These are phyloP conservation scores for Aurelia aurita complex sp. Pacific DNA, from an alignment of 30 jellyfish, hydroid and myxozoan species.

Conservation along the genomic window DNA sequence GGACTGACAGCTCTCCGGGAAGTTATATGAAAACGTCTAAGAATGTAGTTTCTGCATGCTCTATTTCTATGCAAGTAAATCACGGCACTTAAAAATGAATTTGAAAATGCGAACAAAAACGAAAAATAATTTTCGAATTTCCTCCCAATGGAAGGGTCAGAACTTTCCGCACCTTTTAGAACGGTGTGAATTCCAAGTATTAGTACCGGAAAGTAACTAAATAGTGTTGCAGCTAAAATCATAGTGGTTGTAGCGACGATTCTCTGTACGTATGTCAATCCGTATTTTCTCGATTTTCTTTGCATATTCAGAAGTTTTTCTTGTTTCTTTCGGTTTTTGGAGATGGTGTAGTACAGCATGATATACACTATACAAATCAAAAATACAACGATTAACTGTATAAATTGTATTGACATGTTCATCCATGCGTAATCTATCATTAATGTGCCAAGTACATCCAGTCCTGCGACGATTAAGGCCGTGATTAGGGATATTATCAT, in stretches of 20 bases:
- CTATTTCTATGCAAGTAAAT: too few species aligned
- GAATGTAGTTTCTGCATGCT: too few species aligned
- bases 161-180: not conserved
- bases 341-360: conserved; percentile 31
- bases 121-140: conserved; percentile 25
- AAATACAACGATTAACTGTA: conserved; percentile 22
- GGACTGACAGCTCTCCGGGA: too few species aligned
- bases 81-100: too few species aligned
- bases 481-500: conserved; percentile 5
- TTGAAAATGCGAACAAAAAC: too few species aligned
- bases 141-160: conserved; percentile 17
- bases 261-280: conserved; percentile 35
- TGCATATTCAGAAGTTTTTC: not conserved
- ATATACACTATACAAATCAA: conserved; percentile 32
- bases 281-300: not conserved
- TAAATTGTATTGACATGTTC: conserved; percentile 49
- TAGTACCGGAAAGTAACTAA: conserved; percentile 51
- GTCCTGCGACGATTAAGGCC: conserved; percentile 5
- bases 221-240: conserved; percentile 21
- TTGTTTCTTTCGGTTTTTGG: conserved; percentile 12
- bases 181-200: conserved; percentile 44
- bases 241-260: conserved; percentile 25
- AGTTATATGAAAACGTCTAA: too few species aligned
- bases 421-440: conserved; percentile 49
- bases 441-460: conserved; percentile 54